phyloP scores from a whole-genome alignment of 2,888 invertebrate species.

The Sinopyrophorus schimmeli region DNA sequence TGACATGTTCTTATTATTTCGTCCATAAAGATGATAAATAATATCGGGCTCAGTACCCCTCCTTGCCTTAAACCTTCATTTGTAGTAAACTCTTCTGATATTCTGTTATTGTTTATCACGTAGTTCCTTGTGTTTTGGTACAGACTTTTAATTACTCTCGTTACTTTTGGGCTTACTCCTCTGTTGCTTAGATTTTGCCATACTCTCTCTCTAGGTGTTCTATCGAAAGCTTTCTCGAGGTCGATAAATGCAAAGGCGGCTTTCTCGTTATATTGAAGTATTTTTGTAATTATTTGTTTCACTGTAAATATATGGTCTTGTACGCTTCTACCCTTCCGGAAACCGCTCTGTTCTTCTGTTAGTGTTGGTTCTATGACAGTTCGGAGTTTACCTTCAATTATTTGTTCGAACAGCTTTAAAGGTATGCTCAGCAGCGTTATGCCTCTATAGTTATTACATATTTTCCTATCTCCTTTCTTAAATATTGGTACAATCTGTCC shows the following conservation, averaged over 20 bases:
- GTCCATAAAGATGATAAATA: conserved; percentile 18
- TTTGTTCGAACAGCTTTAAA: conserved; percentile 3
- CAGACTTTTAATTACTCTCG: conserved; percentile 10
- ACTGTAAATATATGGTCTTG: conserved; percentile 2
- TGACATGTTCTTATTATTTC: conserved; percentile 10
- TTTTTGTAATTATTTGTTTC: conserved; percentile 4
- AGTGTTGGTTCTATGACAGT: conserved; percentile 1
- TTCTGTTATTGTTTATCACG: conserved; percentile 16
- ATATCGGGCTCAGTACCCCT: conserved; percentile 14
- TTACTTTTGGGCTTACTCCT: conserved; percentile 1
- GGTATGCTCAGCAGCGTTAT: conserved; percentile 6
- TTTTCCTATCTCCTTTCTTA: conserved; percentile 3
- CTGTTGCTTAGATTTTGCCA: conserved; percentile 5
- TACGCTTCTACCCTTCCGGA: background rate
- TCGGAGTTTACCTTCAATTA: background rate
- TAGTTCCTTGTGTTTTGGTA: conserved; percentile 8
- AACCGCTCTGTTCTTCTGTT: no score
- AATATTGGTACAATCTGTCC: background rate
- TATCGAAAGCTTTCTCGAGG: conserved; percentile 19
- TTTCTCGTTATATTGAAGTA: conserved; percentile 5
- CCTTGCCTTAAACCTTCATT: conserved; percentile 20
- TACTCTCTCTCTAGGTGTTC: conserved; percentile 3
- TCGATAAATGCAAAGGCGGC: no score
- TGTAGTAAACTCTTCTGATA: conserved; percentile 11
- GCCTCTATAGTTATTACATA: conserved; percentile 9